Conservation (phyloP, 2,888 invertebrate species). For the Bombylius major region DNA sequence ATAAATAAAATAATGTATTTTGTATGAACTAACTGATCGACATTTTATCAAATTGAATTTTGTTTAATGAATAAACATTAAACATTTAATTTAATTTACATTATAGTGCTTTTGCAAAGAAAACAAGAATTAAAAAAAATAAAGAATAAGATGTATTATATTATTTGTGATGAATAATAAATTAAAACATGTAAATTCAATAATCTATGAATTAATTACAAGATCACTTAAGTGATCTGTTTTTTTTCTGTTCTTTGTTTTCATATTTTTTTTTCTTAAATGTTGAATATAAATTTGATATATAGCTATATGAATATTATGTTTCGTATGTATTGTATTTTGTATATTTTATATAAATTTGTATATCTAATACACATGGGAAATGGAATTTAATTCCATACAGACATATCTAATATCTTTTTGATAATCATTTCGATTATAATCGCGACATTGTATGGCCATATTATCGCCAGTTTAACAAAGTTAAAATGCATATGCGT, state of each 20-base stretch:
- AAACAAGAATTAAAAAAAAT: no score
- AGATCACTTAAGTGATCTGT: background rate
- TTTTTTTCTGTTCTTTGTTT: no score
- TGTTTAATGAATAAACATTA: background rate
- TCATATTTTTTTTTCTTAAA: no score
- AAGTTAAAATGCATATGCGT: no score
- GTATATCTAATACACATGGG: background rate
- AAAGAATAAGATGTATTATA: no score
- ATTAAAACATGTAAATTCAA: background rate
- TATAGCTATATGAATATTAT: no score
- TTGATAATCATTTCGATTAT: background rate
- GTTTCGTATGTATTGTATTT: background rate
- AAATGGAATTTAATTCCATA: background rate
- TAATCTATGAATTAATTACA: constrained; percentile 3
- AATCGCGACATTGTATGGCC: background rate
- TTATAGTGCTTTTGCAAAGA: no score
- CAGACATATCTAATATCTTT: background rate
- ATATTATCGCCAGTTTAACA: background rate
- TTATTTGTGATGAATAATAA: background rate
- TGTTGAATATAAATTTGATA: background rate
- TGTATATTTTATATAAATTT: background rate
- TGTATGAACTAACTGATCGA: background rate
- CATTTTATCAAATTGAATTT: background rate
- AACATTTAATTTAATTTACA: background rate
- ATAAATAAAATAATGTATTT: no score